phyloP scores from a whole-genome alignment of 2,113 vertebrate species.

The Halichoerus grypus region DNA sequence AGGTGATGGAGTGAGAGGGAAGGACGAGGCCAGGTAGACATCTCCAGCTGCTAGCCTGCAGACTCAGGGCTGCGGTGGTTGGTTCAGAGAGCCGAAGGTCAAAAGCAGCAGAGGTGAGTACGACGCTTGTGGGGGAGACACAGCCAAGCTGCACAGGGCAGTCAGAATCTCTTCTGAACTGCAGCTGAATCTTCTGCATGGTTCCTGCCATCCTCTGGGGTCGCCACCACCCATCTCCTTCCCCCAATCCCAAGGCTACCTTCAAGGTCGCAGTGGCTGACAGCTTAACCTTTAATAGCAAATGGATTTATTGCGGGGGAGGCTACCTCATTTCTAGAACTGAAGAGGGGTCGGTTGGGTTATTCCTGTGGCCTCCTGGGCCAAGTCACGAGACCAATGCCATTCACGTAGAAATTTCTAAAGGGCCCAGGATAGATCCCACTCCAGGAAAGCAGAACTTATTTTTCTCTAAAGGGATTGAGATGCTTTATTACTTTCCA shows the following conservation, averaged over 20 bases:
- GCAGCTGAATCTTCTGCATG: background rate
- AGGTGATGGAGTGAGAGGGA: no score
- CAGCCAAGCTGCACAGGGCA: background rate
- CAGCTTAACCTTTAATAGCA: background rate
- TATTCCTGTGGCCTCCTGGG: background rate
- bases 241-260: background rate
- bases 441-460: background rate
- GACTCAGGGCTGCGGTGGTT: rapidly evolving
- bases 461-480: background rate
- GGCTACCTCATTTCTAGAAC: background rate
- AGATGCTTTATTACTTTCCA: background rate
- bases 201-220: background rate
- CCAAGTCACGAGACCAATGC: background rate
- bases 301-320: background rate
- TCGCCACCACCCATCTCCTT: rapidly evolving
- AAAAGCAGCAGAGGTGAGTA: background rate
- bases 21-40: background rate
- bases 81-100: background rate
- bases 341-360: background rate
- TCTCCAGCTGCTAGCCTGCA: background rate
- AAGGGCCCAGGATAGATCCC: background rate
- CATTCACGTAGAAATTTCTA: background rate
- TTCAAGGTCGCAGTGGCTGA: background rate
- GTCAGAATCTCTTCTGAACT: background rate
- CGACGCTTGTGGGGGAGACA: rapidly evolving